Percentiles rank a stretch among this genome's conserved stretches.
phyloP scores from a whole-genome alignment of 2,113 vertebrate species.

The Capra hircus region DNA sequence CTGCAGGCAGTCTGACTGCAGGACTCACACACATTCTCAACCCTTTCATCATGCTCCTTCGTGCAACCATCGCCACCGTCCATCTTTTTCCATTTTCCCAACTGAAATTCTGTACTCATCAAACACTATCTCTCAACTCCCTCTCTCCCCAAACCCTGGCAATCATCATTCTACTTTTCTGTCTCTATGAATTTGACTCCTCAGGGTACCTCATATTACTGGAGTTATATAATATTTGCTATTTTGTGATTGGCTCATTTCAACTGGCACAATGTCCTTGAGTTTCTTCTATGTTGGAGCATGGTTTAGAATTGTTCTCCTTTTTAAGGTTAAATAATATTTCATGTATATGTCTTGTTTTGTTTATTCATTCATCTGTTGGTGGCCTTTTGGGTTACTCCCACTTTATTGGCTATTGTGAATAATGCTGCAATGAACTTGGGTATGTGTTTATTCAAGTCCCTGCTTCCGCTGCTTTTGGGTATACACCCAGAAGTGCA shows the following conservation, averaged over 20 bases:
- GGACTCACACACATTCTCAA: neutral
- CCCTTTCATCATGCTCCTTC: neutral
- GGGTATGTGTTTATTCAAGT: neutral
- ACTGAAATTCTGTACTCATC: neutral
- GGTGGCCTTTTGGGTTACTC: neutral
- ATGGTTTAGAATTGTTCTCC: neutral
- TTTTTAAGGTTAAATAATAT: neutral
- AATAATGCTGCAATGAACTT: neutral
- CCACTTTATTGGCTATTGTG: neutral
- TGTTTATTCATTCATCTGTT: neutral
- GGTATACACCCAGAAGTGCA: neutral
- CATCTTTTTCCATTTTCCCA: neutral
- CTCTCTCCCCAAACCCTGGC: neutral
- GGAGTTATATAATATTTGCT: neutral
- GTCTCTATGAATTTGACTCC: neutral
- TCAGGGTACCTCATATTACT: neutral
- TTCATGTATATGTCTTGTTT: neutral
- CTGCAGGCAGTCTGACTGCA: neutral
- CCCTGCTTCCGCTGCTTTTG: neutral
- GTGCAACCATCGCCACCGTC: neutral
- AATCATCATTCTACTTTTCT: neutral
- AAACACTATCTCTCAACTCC: neutral
- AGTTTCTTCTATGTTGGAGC: neutral
- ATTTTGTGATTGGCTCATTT: neutral
- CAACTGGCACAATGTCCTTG: neutral